Evolutionary conservation across 92 coral and sea anemone genomes (phyloP).

Genomic region (Scolanthus callimorphus): DNA sequence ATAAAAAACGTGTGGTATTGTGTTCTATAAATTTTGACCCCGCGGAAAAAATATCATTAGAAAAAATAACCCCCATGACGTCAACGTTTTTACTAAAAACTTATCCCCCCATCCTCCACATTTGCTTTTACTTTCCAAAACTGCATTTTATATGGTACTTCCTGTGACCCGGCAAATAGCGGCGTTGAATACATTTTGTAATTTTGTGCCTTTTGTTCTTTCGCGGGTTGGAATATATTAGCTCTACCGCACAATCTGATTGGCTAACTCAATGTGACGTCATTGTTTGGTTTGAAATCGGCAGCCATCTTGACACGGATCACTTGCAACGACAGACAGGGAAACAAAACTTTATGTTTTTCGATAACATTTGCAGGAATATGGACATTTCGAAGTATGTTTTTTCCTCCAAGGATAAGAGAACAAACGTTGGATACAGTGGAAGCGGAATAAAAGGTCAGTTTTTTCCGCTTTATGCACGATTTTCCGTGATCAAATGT

Average conservation of each 20-base stretch:
- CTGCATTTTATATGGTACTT: too few species aligned
- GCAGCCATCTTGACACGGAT: constrained; percentile 65
- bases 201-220: not conserved
- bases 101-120: too few species aligned
- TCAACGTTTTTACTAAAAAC: too few species aligned
- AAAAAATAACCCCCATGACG: too few species aligned
- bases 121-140: too few species aligned
- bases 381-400: constrained; percentile 83
- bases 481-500: too few species aligned
- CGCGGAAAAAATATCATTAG: too few species aligned
- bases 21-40: too few species aligned
- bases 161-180: too few species aligned
- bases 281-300: constrained; percentile 43
- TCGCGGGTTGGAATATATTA: constrained; percentile 21
- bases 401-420: constrained; percentile 64
- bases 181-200: too few species aligned
- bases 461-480: too few species aligned
- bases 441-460: constrained; percentile 73
- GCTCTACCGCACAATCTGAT: constrained; percentile 24
- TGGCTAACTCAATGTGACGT: constrained; percentile 71
- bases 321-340: not conserved
- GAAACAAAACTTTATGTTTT: constrained; percentile 14
- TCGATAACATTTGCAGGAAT: constrained; percentile 20
- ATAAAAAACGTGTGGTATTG: too few species aligned
- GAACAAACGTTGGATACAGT: constrained; percentile 69